These are phyloP conservation scores for Tenebrosternarchus preto DNA, from an alignment of 2,113 vertebrate genomes.

Conservation along the genomic window DNA sequence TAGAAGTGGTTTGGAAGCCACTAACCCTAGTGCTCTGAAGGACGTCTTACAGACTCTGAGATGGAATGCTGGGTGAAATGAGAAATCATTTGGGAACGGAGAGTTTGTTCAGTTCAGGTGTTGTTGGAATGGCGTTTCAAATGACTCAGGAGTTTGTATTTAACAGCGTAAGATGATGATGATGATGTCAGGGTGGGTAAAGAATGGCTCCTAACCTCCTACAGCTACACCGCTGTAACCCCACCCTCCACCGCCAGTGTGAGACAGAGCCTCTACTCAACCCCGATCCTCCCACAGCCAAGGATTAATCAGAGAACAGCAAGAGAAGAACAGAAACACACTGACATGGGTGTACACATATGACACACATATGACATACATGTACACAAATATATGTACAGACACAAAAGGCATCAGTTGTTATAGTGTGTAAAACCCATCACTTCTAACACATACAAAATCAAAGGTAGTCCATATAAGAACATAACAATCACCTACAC, in stretches of 20 bases:
- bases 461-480: neutral
- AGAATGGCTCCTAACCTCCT: neutral
- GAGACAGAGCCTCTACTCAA: too few species aligned
- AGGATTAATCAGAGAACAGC: too few species aligned
- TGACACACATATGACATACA: too few species aligned
- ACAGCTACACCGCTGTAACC: neutral
- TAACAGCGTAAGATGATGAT: constrained; percentile 3
- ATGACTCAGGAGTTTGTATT: constrained; percentile 14
- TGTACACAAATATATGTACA: neutral
- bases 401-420: too few species aligned
- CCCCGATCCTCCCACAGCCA: too few species aligned
- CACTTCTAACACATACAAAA: too few species aligned
- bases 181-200: too few species aligned
- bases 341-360: too few species aligned
- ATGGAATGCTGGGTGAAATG: constrained; percentile 9
- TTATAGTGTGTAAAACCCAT: too few species aligned
- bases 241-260: too few species aligned
- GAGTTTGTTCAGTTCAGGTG: constrained; percentile 2
- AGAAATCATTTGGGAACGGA: constrained; percentile 3
- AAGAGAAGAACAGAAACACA: too few species aligned
- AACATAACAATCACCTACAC: neutral
- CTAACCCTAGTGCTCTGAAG: constrained; percentile 19
- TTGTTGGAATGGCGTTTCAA: constrained; percentile 10
- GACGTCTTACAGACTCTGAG: constrained; percentile 1
- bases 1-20: constrained; percentile 55